A percentile compares a stretch with the other conserved stretches of the same genome.
These are phyloP conservation scores for Drosophila lacteicornis DNA, from an alignment of 1,140 invertebrate genomes.

Conservation along the genomic window DNA sequence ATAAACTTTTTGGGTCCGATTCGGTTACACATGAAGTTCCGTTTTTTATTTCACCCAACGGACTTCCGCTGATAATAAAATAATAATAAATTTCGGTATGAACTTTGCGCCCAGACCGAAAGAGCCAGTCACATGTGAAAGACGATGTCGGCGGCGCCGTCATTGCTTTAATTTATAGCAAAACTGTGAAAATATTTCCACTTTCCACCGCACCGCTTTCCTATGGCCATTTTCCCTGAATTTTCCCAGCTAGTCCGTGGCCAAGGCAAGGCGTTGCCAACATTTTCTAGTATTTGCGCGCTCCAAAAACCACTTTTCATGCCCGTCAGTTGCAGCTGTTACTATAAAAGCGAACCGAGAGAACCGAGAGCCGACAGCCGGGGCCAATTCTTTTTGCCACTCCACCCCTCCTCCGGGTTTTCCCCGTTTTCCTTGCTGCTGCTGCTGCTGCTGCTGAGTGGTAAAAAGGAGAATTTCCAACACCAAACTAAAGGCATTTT, in stretches of 20 bases:
- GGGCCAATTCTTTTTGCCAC: constrained; percentile 43
- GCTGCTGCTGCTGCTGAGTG: constrained; percentile 7
- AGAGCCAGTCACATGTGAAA: constrained; percentile 62
- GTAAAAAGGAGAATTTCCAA: constrained; percentile 39
- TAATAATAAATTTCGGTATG: constrained; percentile 72
- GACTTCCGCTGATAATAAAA: constrained; percentile 62
- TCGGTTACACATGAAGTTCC: constrained; percentile 12
- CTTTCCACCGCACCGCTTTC: constrained; percentile 8
- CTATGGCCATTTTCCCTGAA: constrained; percentile 21
- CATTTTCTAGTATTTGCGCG: constrained; percentile 64
- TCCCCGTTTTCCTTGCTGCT: constrained; percentile 8
- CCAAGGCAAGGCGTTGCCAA: constrained; percentile 42
- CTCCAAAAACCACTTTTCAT: constrained; percentile 79
- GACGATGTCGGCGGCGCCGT: constrained; percentile 44
- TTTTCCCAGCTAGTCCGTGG: constrained; percentile 27
- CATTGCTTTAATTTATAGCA: constrained; percentile 72
- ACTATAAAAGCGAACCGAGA: constrained; percentile 54
- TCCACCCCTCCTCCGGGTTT: neutral
- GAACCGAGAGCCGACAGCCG: constrained; percentile 45
- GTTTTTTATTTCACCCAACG: constrained; percentile 32
- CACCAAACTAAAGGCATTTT: constrained; percentile 64
- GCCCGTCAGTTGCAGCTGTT: constrained; percentile 82
- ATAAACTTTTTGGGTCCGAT: constrained; percentile 10
- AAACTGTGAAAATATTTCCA: constrained; percentile 62
- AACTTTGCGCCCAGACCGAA: constrained; percentile 49